Evolutionary conservation across 2,888 invertebrate species (phyloP), one percentile per base, ranked within the genome.

Genomic region (Ophion ellenae): DNA sequence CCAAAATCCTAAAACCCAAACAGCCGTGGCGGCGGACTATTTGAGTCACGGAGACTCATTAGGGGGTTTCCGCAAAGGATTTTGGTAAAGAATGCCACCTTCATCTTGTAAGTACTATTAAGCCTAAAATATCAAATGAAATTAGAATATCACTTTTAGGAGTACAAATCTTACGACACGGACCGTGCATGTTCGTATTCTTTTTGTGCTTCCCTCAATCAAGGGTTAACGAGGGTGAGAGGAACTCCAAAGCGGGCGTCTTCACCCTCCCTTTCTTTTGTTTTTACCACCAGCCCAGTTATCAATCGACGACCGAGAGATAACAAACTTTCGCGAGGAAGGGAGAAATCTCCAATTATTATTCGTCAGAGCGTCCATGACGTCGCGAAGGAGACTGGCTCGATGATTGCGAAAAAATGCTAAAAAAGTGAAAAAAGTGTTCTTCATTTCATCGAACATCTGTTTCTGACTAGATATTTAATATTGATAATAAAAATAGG

Each of bases 141-240:
- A 81, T 86, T 78, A 81, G 64, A 81, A 84, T 84, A 84, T 57
- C 81, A 77, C 59, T 80, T 84, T 76, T 71, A 77, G 71, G 57
- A 69, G 67, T 81, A 81, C 77, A 64, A 73, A 73, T 40, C 32
- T 79, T 71, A 80, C 45, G 28, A 36, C 64, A 64, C 47, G 32
- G 14, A 7, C 17, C 24, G 28, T 59, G 53, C 28, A 4, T 59
- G 9, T 40, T 40, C 36, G 5, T n/a, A 5, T 20, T 57, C 57
- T 32, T 45, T 53, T 63, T 61, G 28, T 45, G 40, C 32, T 57
- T 57, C 64, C 10, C 64, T 45, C 71, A 1, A 40, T 40, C 7
- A 40, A 40, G 40, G 40, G 40, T 45, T 40, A 53, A 45, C 77
- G 17, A 36, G 66, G 24, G 47, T 66, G 36, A 61, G 36, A 63